Conservation (phyloP, 2,797 vertebrate species). For the Ambastaia sidthimunki region DNA sequence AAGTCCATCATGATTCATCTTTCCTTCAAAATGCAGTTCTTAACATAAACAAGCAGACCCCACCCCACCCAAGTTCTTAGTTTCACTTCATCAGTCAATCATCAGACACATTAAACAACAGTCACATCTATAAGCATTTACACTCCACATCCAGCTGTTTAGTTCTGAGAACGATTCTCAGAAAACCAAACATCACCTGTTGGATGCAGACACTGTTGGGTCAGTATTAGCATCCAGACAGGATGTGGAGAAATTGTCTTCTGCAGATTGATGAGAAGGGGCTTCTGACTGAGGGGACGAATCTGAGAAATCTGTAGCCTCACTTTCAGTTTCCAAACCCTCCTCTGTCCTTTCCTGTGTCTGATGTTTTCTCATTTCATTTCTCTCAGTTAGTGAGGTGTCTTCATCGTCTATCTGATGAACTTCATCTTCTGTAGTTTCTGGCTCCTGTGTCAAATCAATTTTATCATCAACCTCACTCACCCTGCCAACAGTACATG, state of each 20-base stretch:
- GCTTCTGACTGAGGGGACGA: slow-evolving; percentile 31
- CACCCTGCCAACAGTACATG: too few relatives aligned
- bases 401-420: slow-evolving; percentile 1
- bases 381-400: too few relatives aligned
- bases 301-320: slow-evolving; percentile 28
- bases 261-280: neutral
- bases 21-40: slow-evolving; percentile 1
- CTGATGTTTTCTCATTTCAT: neutral
- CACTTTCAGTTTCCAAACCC: slow-evolving; percentile 31
- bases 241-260: slow-evolving; percentile 13
- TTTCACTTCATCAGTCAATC: slow-evolving; percentile 7
- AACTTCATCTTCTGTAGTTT: slow-evolving; percentile 9
- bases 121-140: neutral
- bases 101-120: slow-evolving; percentile 23
- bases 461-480: slow-evolving; percentile 38
- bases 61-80: neutral
- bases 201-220: neutral
- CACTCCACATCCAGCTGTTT: neutral
- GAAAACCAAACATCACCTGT: slow-evolving; percentile 37
- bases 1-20: too few relatives aligned
- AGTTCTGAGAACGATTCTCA: neutral
- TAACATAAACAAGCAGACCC: neutral
- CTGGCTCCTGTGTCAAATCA: slow-evolving; percentile 16
- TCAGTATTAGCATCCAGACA: neutral
- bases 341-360: slow-evolving; percentile 10